Conservation (phyloP, 1,140 invertebrate genomes). For the Papilio machaon region DNA sequence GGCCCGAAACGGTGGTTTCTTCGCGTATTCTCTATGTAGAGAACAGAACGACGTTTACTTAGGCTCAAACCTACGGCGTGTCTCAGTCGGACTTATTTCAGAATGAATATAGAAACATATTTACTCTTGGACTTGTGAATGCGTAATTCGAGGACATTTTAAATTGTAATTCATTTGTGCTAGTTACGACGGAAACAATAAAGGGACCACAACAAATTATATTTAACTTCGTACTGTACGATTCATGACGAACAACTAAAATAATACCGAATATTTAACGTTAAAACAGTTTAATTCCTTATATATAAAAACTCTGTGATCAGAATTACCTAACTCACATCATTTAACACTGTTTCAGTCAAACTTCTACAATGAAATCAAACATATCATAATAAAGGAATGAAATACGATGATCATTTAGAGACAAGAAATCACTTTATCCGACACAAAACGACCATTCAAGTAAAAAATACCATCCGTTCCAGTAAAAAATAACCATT, state of each 20-base stretch:
- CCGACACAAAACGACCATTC: conserved; percentile 37
- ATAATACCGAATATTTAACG: neutral
- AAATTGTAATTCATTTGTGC: conserved; percentile 47
- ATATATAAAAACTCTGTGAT: neutral
- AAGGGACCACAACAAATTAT: neutral
- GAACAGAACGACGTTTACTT: conserved; percentile 68
- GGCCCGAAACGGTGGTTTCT: conserved; percentile 64
- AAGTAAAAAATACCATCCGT: conserved; percentile 35
- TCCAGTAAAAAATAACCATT: conserved; percentile 37
- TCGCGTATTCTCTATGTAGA: conserved; percentile 61
- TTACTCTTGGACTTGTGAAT: conserved; percentile 75
- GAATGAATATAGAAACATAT: conserved; percentile 68
- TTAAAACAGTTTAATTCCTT: too few species aligned
- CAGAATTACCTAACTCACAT: neutral
- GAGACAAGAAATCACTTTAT: conserved; percentile 36
- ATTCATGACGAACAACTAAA: neutral
- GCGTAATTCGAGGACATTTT: conserved; percentile 65
- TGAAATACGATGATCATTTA: conserved; percentile 32
- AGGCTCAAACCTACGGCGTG: conserved; percentile 63
- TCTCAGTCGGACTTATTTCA: conserved; percentile 59
- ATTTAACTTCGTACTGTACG: neutral
- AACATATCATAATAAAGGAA: conserved; percentile 9
- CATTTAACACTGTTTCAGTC: neutral
- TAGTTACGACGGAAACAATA: neutral
- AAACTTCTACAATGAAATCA: neutral